Evolutionary conservation across 2,113 vertebrate species (phyloP).

Genomic region (Danionella cerebrum): DNA sequence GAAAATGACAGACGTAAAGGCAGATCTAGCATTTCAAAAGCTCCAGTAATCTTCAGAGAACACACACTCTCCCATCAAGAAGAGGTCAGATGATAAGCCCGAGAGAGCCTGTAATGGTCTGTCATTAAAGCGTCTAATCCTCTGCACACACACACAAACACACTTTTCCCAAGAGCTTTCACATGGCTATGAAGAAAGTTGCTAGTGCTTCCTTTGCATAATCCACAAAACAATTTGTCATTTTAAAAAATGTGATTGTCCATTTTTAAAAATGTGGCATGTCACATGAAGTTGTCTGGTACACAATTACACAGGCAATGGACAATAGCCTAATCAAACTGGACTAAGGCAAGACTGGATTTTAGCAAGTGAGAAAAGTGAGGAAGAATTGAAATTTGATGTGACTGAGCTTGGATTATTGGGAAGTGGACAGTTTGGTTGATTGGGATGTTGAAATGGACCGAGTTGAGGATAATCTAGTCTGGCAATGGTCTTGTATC

Average conservation of each 20-base stretch:
- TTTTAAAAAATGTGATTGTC: conserved; percentile 3
- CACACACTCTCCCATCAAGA: conserved; percentile 47
- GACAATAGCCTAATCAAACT: too few relatives aligned
- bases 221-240: neutral
- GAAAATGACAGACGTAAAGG: conserved; percentile 35
- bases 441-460: too few relatives aligned
- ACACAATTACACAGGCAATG: too few relatives aligned
- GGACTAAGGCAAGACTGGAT: too few relatives aligned
- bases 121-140: conserved; percentile 34
- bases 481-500: too few relatives aligned
- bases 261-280: too few relatives aligned
- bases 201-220: neutral
- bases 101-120: conserved; percentile 43
- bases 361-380: too few relatives aligned
- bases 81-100: conserved; percentile 43
- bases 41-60: conserved; percentile 47
- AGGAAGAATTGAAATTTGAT: too few relatives aligned
- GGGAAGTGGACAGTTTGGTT: too few relatives aligned
- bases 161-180: neutral
- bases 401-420: too few relatives aligned
- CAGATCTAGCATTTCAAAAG: conserved; percentile 42
- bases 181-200: neutral
- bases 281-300: too few relatives aligned
- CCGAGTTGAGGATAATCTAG: too few relatives aligned
- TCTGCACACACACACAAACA: conserved; percentile 4